A percentile compares a stretch with the other conserved stretches of the same genome.
Evolutionary conservation across 2,888 invertebrate species (phyloP).

Genomic region (Cyaniris semiargus): DNA sequence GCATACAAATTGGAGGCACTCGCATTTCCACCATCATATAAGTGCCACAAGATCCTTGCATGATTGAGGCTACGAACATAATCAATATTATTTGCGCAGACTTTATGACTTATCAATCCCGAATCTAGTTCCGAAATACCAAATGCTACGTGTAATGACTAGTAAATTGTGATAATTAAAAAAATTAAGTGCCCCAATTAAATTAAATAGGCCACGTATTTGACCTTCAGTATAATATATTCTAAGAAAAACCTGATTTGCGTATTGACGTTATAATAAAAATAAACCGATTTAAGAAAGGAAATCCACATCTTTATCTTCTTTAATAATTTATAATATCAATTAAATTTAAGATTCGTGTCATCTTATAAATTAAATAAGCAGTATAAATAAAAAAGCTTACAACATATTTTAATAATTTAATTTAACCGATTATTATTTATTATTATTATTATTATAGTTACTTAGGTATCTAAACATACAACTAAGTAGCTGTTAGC

Average conservation of each 20-base stretch:
- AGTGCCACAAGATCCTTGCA: not conserved
- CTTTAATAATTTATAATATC: slow-evolving; percentile 23
- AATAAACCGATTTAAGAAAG: slow-evolving; percentile 32
- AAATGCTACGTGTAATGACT: not conserved
- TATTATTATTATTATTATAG: not conserved
- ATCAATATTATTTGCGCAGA: not conserved
- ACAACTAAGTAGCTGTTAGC: not conserved
- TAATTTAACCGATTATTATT: not conserved
- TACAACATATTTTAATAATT: not conserved
- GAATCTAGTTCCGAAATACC: not conserved
- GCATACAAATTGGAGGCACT: not conserved
- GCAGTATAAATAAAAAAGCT: not conserved
- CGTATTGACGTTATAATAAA: slow-evolving; percentile 21
- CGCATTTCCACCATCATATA: not conserved
- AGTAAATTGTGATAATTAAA: not conserved
- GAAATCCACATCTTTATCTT: slow-evolving; percentile 33
- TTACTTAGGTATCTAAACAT: not conserved
- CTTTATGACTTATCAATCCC: not conserved
- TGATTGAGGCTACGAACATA: not conserved
- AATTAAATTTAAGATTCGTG: slow-evolving; percentile 9
- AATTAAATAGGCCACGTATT: slow-evolving; percentile 26
- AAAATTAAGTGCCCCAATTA: slow-evolving; percentile 13
- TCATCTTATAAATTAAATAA: slow-evolving; percentile 20
- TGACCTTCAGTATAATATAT: slow-evolving; percentile 23
- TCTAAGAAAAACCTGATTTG: slow-evolving; percentile 8